A percentile compares a stretch with the other conserved stretches of the same genome.
phyloP scores from a whole-genome alignment of 2,113 vertebrate species.

The Lepus americanus region DNA sequence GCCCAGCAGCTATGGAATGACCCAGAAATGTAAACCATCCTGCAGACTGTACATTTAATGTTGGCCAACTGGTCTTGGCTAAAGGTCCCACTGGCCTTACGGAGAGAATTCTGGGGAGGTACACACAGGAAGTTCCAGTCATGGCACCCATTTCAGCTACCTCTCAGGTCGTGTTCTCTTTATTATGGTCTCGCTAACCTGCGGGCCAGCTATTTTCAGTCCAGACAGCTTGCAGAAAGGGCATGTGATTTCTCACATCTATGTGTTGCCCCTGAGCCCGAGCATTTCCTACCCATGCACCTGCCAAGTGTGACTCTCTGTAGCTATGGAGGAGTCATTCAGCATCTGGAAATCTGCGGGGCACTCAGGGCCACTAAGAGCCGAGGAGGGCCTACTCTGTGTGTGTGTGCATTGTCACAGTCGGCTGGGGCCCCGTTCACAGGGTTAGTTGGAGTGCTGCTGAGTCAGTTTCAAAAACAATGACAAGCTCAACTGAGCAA shows the following conservation, averaged over 20 bases:
- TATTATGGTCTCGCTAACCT: background rate
- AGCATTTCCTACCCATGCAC: background rate
- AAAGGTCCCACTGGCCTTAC: background rate
- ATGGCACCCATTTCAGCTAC: background rate
- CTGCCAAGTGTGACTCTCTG: background rate
- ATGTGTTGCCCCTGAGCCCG: background rate
- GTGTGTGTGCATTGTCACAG: background rate
- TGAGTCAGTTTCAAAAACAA: constrained; percentile 82
- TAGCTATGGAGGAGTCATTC: background rate
- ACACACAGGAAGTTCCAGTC: background rate
- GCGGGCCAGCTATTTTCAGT: background rate
- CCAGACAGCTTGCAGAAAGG: background rate
- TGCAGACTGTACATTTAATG: background rate
- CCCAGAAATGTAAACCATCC: background rate
- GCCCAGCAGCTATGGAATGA: background rate
- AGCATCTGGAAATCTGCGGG: background rate
- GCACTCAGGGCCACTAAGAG: background rate
- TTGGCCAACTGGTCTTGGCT: background rate
- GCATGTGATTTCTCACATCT: accelerated
- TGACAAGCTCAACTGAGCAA: constrained; percentile 63
- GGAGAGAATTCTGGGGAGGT: background rate
- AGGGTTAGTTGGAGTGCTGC: constrained; percentile 71
- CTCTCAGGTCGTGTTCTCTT: background rate
- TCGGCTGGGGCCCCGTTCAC: background rate
- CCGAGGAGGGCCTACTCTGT: background rate